Evolutionary conservation across 53 echinoderm and acorn worm genomes (phyloP).

Genomic region (Echinometra lucunter): DNA sequence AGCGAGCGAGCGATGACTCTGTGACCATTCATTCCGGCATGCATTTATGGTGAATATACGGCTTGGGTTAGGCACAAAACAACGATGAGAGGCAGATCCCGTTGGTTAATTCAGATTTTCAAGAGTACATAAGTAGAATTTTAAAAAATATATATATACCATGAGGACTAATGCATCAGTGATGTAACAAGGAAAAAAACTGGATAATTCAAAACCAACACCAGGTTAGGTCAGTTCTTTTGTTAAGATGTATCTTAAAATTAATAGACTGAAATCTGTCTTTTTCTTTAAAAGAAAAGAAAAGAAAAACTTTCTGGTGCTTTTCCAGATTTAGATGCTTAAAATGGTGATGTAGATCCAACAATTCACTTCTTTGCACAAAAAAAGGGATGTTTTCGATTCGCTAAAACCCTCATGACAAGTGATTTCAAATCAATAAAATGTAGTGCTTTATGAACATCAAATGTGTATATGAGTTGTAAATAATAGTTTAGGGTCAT

Average conservation of each 20-base stretch:
- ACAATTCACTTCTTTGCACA: background rate
- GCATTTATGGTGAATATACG: slow-evolving; percentile 67
- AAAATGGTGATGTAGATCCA: background rate
- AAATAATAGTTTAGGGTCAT: background rate
- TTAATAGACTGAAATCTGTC: too few species aligned
- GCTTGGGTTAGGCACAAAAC: slow-evolving; percentile 68
- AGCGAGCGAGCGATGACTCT: slow-evolving; percentile 57
- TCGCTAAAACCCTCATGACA: background rate
- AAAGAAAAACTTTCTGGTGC: background rate
- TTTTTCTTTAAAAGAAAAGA: background rate
- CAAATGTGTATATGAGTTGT: background rate
- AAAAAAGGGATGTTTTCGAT: background rate
- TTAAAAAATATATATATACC: background rate
- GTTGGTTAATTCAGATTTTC: slow-evolving; percentile 60
- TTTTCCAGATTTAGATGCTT: background rate
- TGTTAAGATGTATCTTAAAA: too few species aligned
- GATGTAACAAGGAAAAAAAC: background rate
- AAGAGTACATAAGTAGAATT: slow-evolving; percentile 37
- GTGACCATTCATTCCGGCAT: slow-evolving; percentile 68
- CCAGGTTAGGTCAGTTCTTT: slow-evolving; percentile 29
- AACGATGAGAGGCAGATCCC: slow-evolving; percentile 57
- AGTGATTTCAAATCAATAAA: background rate
- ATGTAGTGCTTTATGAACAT: slow-evolving; percentile 18
- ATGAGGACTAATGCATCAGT: slow-evolving; percentile 34
- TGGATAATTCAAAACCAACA: slow-evolving; percentile 54